A percentile compares a stretch with the other conserved stretches of the same genome.
phyloP scores from a whole-genome alignment of 23 tunicate genomes.

The Oikopleura dioica region DNA sequence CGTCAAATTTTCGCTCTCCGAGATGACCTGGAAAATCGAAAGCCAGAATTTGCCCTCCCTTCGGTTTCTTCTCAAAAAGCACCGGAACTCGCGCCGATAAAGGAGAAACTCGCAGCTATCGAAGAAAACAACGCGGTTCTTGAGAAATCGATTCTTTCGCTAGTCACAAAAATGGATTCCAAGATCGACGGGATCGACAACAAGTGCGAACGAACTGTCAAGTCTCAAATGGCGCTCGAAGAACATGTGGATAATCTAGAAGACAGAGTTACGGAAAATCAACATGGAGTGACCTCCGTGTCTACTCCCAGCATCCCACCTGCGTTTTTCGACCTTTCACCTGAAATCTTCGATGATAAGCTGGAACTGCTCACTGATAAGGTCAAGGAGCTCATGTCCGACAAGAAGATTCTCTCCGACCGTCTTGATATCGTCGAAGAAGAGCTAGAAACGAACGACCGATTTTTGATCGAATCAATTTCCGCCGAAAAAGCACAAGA shows the following conservation, averaged over 20 bases:
- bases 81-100: background rate
- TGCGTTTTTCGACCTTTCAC: background rate
- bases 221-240: background rate
- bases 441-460: background rate
- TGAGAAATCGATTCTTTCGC: background rate
- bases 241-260: background rate
- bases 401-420: background rate
- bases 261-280: background rate
- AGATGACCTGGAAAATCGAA: background rate
- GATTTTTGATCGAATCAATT: background rate
- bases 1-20: background rate
- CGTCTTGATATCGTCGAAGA: conserved; percentile 9
- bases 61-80: too few species aligned
- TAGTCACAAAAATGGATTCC: background rate
- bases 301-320: conserved; percentile 3
- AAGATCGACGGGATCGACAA: background rate
- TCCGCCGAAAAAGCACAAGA: background rate
- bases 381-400: background rate
- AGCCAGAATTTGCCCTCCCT: background rate
- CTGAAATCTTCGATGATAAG: background rate
- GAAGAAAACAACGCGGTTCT: background rate
- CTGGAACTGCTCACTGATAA: background rate
- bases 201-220: background rate
- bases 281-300: background rate
- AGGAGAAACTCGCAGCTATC: background rate